phyloP scores from a whole-genome alignment of 2,888 invertebrate genomes.

The Eledona agricola region DNA sequence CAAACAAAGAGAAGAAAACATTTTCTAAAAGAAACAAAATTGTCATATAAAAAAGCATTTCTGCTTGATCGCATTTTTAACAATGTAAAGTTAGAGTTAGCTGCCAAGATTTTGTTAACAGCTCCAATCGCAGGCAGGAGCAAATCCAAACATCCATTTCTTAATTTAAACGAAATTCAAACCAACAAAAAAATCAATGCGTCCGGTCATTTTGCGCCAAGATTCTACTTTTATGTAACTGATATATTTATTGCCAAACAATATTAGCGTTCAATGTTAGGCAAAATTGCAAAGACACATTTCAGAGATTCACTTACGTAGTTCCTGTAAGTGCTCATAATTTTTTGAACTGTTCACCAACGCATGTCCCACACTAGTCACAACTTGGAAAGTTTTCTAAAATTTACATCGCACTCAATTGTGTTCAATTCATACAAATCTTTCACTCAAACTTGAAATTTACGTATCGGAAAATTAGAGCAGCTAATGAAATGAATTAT shows the following conservation, averaged over 20 bases:
- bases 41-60: too few relatives aligned
- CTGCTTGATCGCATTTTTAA: too few relatives aligned
- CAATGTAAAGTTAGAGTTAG: too few relatives aligned
- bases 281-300: conserved; percentile 2
- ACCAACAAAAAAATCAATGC: background rate
- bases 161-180: too few relatives aligned
- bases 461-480: conserved; percentile 19
- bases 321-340: conserved; percentile 51
- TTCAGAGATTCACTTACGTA: conserved; percentile 46
- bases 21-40: too few relatives aligned
- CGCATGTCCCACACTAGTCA: conserved; percentile 25
- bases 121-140: too few relatives aligned
- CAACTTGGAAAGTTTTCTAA: conserved; percentile 16
- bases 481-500: conserved; percentile 8
- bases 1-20: too few relatives aligned
- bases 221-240: conserved; percentile 5
- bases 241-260: conserved; percentile 9
- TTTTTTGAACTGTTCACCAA: conserved; percentile 36
- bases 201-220: background rate
- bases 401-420: conserved; percentile 14
- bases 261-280: conserved; percentile 9
- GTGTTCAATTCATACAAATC: too few relatives aligned
- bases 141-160: too few relatives aligned
- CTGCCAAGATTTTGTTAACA: too few relatives aligned
- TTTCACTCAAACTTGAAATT: too few relatives aligned